Conservation (phyloP, 2,113 vertebrate species). For the Bagarius yarrelli region DNA sequence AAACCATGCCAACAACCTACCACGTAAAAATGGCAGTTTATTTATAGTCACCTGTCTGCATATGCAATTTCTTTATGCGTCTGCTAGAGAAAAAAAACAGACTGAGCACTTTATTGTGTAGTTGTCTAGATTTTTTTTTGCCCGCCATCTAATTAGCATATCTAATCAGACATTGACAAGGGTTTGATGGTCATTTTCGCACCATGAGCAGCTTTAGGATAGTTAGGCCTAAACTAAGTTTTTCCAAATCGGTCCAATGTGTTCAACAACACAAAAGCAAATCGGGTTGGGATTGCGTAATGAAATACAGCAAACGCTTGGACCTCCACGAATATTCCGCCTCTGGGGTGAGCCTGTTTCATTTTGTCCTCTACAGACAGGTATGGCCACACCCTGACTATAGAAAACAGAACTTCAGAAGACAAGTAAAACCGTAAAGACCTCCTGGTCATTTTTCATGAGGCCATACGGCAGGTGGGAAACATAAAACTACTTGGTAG, state of each 20-base stretch:
- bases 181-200: slow-evolving; percentile 26
- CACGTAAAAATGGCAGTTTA: background rate
- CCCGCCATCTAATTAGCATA: slow-evolving; percentile 33
- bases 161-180: slow-evolving; percentile 30
- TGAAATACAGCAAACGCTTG: slow-evolving; percentile 11
- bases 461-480: slow-evolving; percentile 33
- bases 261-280: background rate
- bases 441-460: slow-evolving; percentile 1
- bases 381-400: background rate
- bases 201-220: slow-evolving; percentile 27
- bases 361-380: background rate
- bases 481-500: slow-evolving; percentile 34
- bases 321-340: background rate
- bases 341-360: background rate
- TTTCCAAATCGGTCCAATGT: background rate
- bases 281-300: background rate
- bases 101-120: background rate
- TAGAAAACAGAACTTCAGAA: background rate
- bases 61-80: background rate
- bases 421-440: slow-evolving; percentile 16
- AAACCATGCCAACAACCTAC: background rate
- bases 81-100: background rate
- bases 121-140: background rate
- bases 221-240: background rate
- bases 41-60: background rate